Conservation (phyloP, 2,888 invertebrate species). For the Boloria euphrosyne region DNA sequence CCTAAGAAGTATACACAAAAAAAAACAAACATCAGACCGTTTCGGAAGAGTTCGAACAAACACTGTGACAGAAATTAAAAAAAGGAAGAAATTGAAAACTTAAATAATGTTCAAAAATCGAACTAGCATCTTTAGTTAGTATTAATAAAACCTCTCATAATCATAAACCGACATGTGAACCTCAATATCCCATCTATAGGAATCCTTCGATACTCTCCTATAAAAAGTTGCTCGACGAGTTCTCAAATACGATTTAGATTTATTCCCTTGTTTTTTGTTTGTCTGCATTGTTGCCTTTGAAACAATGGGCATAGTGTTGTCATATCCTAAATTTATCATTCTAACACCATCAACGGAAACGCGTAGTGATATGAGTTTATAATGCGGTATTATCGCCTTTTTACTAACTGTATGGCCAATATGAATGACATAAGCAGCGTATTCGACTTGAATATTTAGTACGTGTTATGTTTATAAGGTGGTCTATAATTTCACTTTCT, state of each 20-base stretch:
- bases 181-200: constrained; percentile 18
- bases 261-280: constrained; percentile 75
- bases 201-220: constrained; percentile 27
- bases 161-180: not conserved
- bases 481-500: constrained; percentile 45
- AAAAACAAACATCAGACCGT: no score
- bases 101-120: no score
- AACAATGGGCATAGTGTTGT: constrained; percentile 73
- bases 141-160: not conserved
- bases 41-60: no score
- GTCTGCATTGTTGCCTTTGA: constrained; percentile 72
- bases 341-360: constrained; percentile 79
- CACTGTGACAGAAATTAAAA: no score
- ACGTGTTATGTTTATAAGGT: constrained; percentile 38
- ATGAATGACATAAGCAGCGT: constrained; percentile 64
- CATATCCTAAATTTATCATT: constrained; percentile 80
- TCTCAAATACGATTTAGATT: constrained; percentile 71
- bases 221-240: constrained; percentile 56
- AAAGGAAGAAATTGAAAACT: no score
- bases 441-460: constrained; percentile 51
- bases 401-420: constrained; percentile 63
- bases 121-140: no score
- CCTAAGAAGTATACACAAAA: no score
- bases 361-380: constrained; percentile 76
- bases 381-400: constrained; percentile 74